These are phyloP conservation scores for Erpetoichthys calabaricus DNA, from an alignment of 2,797 vertebrate species.

Conservation along the genomic window DNA sequence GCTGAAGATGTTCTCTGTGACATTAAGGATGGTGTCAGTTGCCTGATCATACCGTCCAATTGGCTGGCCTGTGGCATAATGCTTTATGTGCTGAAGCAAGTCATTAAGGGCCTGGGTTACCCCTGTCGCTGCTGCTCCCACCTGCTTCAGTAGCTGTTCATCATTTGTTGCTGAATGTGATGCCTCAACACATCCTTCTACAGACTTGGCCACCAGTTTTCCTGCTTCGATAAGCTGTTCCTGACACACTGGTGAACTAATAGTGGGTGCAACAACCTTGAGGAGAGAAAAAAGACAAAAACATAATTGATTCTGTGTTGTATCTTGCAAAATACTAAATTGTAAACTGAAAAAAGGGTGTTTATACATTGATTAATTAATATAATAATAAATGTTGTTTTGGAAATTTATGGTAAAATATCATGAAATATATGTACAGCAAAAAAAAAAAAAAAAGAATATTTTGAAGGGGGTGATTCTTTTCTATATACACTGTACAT, in stretches of 20 bases:
- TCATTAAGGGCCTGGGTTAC: conserved; percentile 91
- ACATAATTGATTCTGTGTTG: not conserved
- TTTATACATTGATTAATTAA: not conserved
- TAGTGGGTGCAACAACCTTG: conserved; percentile 92
- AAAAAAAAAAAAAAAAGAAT: too few species aligned
- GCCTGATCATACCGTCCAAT: conserved; percentile 88
- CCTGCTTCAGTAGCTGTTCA: conserved; percentile 79
- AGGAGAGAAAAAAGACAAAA: conserved; percentile 3
- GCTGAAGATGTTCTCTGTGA: conserved; percentile 97
- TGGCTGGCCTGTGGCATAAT: conserved; percentile 75
- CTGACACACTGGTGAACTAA: conserved; percentile 92
- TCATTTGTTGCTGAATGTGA: conserved; percentile 79
- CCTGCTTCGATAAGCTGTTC: conserved; percentile 89
- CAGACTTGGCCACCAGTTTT: conserved; percentile 87
- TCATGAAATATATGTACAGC: too few species aligned
- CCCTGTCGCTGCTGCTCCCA: conserved; percentile 75
- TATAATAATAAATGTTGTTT: too few species aligned
- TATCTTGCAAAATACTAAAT: not conserved
- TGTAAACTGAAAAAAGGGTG: not conserved
- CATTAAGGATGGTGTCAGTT: conserved; percentile 89
- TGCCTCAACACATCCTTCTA: conserved; percentile 85
- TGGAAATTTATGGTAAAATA: too few species aligned
- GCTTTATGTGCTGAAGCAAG: conserved; percentile 86
- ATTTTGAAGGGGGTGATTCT: too few species aligned
- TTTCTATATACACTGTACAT: too few species aligned